Evolutionary conservation across 2,888 invertebrate genomes (phyloP).

Genomic region (Zaprionus bogoriensis): DNA sequence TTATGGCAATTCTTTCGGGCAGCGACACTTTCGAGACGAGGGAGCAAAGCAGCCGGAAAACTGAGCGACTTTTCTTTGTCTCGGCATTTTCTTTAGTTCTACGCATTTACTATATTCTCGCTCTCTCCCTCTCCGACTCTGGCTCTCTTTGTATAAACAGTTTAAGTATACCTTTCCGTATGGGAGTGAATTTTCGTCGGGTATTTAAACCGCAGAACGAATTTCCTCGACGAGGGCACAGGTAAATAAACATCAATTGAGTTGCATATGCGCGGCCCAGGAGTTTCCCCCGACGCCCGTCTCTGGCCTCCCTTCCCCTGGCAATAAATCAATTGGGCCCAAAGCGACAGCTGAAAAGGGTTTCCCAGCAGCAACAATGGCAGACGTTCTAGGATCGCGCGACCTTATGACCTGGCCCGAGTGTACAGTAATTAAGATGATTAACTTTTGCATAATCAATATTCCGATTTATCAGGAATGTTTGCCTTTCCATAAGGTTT

Average conservation of each 20-base stretch:
- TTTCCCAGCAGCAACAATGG: constrained; percentile 48
- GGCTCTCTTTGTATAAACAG: constrained; percentile 43
- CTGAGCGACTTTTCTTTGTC: constrained; percentile 54
- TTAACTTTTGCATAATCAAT: constrained; percentile 66
- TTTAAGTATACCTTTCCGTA: constrained; percentile 58
- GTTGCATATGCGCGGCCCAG: constrained; percentile 67
- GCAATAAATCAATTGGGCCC: constrained; percentile 75
- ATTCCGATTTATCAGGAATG: not conserved
- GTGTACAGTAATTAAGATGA: constrained; percentile 62
- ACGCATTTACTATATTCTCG: constrained; percentile 12
- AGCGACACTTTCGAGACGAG: constrained; percentile 71
- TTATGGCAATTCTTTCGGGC: constrained; percentile 73
- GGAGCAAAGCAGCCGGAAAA: constrained; percentile 50
- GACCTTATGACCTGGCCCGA: constrained; percentile 21
- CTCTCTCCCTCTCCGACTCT: constrained; percentile 4
- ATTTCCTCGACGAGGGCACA: constrained; percentile 40
- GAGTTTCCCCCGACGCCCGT: constrained; percentile 6
- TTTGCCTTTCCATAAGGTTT: not conserved
- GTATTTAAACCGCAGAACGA: constrained; percentile 78
- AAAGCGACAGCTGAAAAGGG: constrained; percentile 80
- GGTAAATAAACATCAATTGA: constrained; percentile 76
- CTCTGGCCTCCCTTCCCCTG: not conserved
- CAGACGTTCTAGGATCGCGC: constrained; percentile 16
- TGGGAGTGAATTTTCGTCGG: constrained; percentile 66
- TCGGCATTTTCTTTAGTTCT: constrained; percentile 49